Evolutionary conservation across 2,113 vertebrate genomes (phyloP).

Genomic region (Cavia porcellus): DNA sequence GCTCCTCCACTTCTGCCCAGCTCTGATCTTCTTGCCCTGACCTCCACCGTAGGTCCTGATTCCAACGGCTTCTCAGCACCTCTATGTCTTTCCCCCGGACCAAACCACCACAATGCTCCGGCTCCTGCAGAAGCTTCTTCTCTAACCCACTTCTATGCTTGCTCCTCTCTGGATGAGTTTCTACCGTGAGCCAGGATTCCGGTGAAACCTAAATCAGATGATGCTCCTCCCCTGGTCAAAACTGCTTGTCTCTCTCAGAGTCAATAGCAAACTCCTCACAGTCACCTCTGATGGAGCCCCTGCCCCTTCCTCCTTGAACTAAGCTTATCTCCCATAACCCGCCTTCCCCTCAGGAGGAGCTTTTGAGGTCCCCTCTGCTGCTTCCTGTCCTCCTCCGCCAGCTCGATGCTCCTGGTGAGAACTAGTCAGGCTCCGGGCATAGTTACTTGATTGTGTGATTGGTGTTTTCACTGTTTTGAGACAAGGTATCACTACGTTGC

Average conservation of each 20-base stretch:
- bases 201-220: not conserved
- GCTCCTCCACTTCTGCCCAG: not conserved
- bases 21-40: not conserved
- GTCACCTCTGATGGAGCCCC: not conserved
- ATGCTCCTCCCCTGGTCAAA: not conserved
- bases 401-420: not conserved
- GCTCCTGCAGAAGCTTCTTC: not conserved
- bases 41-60: not conserved
- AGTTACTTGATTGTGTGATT: not conserved
- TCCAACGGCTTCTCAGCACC: not conserved
- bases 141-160: not conserved
- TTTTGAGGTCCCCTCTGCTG: not conserved
- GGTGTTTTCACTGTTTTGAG: not conserved
- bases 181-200: not conserved
- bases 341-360: too few relatives aligned
- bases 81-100: fast-evolving
- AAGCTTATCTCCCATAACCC: not conserved
- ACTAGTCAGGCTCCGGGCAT: not conserved
- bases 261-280: not conserved
- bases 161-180: not conserved
- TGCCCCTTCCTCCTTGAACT: not conserved
- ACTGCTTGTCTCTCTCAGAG: not conserved
- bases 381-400: too few relatives aligned
- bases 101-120: fast-evolving
- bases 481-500: not conserved